Evolutionary conservation across 2,888 invertebrate genomes (phyloP).

Genomic region (Catotricha subobsoleta): DNA sequence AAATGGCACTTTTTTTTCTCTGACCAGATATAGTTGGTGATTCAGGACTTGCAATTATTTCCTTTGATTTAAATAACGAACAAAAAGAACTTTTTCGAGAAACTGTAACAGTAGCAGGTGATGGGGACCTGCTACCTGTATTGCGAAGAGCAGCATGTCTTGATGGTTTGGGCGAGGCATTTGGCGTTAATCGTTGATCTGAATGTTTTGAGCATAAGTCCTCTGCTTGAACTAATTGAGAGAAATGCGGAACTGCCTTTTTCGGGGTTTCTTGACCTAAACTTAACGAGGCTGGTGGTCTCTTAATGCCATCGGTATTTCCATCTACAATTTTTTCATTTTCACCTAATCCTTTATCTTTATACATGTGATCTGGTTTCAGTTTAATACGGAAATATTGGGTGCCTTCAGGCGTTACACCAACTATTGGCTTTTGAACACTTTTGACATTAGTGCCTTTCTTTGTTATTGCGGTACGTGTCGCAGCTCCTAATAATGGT

Average conservation of each 20-base stretch:
- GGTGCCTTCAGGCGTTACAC: constrained; percentile 23
- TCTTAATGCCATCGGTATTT: constrained; percentile 18
- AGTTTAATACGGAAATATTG: constrained; percentile 47
- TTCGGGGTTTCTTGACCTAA: constrained; percentile 27
- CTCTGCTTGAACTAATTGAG: constrained; percentile 23
- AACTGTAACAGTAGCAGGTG: constrained; percentile 50
- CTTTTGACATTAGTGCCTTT: constrained; percentile 6
- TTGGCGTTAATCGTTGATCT: constrained; percentile 17
- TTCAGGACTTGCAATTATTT: constrained; percentile 43
- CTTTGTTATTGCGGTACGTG: neutral
- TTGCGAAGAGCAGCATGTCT: constrained; percentile 20
- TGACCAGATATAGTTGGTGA: constrained; percentile 34
- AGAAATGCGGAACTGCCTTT: constrained; percentile 28
- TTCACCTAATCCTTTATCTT: constrained; percentile 33
- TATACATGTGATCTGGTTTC: constrained; percentile 57
- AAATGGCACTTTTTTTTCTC: constrained; percentile 12
- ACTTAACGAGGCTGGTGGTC: constrained; percentile 44
- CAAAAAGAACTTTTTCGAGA: constrained; percentile 69
- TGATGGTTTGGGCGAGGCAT: constrained; percentile 32
- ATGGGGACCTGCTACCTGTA: constrained; percentile 33
- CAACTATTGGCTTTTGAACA: constrained; percentile 18
- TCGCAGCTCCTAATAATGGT: neutral
- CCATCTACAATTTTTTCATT: constrained; percentile 24
- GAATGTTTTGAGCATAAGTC: constrained; percentile 12
- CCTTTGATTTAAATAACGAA: constrained; percentile 58